These are phyloP conservation scores for Channa maculata DNA, from an alignment of 2,113 vertebrate genomes.

Conservation along the genomic window DNA sequence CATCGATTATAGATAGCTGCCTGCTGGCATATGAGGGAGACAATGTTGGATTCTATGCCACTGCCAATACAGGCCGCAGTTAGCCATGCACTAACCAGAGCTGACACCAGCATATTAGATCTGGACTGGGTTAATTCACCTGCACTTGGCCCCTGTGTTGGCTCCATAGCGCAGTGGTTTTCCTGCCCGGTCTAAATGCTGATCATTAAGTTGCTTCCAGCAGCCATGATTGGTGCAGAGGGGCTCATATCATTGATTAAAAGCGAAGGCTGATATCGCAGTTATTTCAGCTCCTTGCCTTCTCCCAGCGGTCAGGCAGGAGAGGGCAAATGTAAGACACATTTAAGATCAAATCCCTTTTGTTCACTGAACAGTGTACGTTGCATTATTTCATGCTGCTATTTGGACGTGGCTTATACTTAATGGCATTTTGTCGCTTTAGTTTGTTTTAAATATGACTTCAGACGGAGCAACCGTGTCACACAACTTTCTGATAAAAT, in stretches of 20 bases:
- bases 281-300: conserved; percentile 55
- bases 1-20: conserved; percentile 83
- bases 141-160: conserved; percentile 94
- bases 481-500: conserved; percentile 82
- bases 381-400: conserved; percentile 1
- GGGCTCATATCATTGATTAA: conserved; percentile 76
- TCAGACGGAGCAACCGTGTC: neutral
- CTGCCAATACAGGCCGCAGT: conserved; percentile 87
- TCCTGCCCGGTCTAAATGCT: conserved; percentile 94
- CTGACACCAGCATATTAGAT: conserved; percentile 96
- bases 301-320: conserved; percentile 21
- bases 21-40: conserved; percentile 80
- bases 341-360: conserved; percentile 39
- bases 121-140: conserved; percentile 96
- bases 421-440: conserved; percentile 33
- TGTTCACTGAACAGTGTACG: conserved; percentile 14
- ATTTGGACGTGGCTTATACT: conserved; percentile 2
- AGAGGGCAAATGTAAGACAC: conserved; percentile 13
- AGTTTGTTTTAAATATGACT: conserved; percentile 15
- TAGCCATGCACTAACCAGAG: conserved; percentile 91
- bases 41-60: conserved; percentile 84
- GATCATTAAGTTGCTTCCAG: conserved; percentile 81
- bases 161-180: conserved; percentile 90
- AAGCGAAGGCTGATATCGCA: conserved; percentile 71
- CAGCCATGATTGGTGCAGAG: conserved; percentile 69